Conservation (phyloP, 2,113 vertebrate genomes). For the Oryzias curvinotus region DNA sequence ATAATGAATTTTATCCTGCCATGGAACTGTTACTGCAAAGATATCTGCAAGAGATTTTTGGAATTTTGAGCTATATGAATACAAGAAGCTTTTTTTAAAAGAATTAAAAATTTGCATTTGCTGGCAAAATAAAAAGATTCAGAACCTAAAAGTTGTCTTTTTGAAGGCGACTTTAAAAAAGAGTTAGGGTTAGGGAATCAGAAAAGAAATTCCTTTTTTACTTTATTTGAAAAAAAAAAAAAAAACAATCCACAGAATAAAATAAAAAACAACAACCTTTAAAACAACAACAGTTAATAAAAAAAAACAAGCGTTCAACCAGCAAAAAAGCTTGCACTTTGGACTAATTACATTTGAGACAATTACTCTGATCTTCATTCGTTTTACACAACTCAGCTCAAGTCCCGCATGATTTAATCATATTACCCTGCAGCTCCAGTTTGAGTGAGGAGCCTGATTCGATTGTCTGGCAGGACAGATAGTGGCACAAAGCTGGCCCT, state of each 20-base stretch:
- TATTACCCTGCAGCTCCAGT: conserved; percentile 35
- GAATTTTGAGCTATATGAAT: too few species aligned
- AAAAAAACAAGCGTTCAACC: conserved; percentile 9
- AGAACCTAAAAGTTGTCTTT: too few species aligned
- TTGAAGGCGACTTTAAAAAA: too few species aligned
- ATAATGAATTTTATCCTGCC: too few species aligned
- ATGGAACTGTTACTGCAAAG: too few species aligned
- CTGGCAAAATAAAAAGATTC: too few species aligned
- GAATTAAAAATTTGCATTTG: too few species aligned
- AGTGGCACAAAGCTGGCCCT: conserved; percentile 44
- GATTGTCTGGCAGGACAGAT: conserved; percentile 43
- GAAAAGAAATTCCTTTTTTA: too few species aligned
- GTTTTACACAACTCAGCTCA: conserved; percentile 31
- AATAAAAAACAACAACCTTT: not conserved
- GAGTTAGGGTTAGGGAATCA: too few species aligned
- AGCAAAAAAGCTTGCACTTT: conserved; percentile 27
- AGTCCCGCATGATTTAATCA: conserved; percentile 46
- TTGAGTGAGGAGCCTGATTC: conserved; percentile 39
- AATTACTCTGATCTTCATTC: conserved; percentile 45
- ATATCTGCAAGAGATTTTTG: too few species aligned
- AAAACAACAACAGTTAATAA: not conserved
- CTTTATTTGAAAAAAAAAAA: not conserved
- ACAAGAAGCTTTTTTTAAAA: too few species aligned
- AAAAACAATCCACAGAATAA: not conserved
- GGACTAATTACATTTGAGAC: conserved; percentile 21